Percentiles rank a stretch among this genome's conserved stretches.
Conservation (phyloP, 2,888 invertebrate genomes). For the Tinea semifulvella region DNA sequence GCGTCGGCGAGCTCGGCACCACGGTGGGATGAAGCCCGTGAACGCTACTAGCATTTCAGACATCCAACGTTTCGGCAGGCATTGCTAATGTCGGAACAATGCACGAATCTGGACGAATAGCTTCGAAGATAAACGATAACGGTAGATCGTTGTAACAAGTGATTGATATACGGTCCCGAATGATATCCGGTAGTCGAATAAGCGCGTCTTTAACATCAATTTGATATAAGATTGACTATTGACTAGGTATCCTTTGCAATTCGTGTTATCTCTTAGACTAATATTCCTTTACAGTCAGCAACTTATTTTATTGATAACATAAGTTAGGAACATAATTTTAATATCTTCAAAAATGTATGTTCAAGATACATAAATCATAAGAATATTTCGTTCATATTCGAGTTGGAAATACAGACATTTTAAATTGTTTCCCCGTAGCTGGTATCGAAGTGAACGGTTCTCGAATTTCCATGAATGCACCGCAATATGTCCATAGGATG, state of each 20-base stretch:
- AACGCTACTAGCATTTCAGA: conserved; percentile 55
- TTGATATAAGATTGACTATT: neutral
- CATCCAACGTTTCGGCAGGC: conserved; percentile 55
- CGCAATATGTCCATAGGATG: conserved; percentile 18
- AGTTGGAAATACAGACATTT: conserved; percentile 11
- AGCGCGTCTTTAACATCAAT: conserved; percentile 3
- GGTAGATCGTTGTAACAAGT: conserved; percentile 60
- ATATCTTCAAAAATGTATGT: neutral
- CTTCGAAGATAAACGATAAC: conserved; percentile 63
- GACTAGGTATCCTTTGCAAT: too few relatives aligned
- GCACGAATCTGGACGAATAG: conserved; percentile 62
- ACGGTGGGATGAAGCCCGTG: conserved; percentile 22
- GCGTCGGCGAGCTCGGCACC: conserved; percentile 22
- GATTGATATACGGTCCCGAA: conserved; percentile 61
- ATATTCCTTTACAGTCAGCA: too few relatives aligned
- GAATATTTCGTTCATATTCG: too few relatives aligned
- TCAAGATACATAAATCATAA: neutral
- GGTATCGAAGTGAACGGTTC: conserved; percentile 16
- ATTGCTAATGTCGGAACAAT: conserved; percentile 61
- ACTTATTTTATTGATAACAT: neutral
- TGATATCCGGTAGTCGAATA: conserved; percentile 33
- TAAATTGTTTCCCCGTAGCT: conserved; percentile 16
- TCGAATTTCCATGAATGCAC: conserved; percentile 18
- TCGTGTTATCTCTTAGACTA: too few relatives aligned
- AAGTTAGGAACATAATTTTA: neutral